These are phyloP conservation scores for Pinna nobilis DNA, from an alignment of 1,140 invertebrate genomes.

Conservation along the genomic window DNA sequence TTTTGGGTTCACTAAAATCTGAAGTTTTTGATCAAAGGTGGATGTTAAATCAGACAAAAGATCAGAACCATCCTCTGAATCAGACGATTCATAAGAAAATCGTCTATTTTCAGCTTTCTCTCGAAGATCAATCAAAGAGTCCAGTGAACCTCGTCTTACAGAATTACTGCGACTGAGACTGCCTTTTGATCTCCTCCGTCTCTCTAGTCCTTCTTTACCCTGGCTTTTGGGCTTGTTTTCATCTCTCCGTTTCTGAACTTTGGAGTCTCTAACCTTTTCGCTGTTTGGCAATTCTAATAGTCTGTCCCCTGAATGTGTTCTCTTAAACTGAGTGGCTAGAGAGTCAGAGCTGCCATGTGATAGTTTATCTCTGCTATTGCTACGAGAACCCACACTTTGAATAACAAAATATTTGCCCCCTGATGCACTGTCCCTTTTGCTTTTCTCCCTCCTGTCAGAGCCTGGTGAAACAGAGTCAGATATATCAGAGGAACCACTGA, in stretches of 20 bases:
- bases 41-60: slow-evolving; percentile 83
- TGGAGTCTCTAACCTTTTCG: background rate
- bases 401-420: slow-evolving; percentile 67
- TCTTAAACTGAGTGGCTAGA: slow-evolving; percentile 34
- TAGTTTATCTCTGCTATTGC: slow-evolving; percentile 14
- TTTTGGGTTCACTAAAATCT: slow-evolving; percentile 76
- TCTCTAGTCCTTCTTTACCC: slow-evolving; percentile 25
- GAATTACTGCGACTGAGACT: slow-evolving; percentile 51
- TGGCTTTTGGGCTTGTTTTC: background rate
- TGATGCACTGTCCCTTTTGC: slow-evolving; percentile 1
- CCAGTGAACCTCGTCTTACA: slow-evolving; percentile 77
- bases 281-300: slow-evolving; percentile 45
- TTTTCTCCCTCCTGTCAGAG: slow-evolving; percentile 1
- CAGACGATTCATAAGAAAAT: slow-evolving; percentile 62
- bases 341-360: slow-evolving; percentile 43
- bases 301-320: slow-evolving; percentile 57
- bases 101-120: slow-evolving; percentile 54
- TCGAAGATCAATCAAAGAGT: slow-evolving; percentile 79
- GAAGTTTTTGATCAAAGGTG: slow-evolving; percentile 85
- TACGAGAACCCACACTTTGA: slow-evolving; percentile 42
- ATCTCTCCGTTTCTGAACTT: background rate
- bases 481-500: no score
- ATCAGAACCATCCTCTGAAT: slow-evolving; percentile 79
- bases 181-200: slow-evolving; percentile 16
- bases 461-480: slow-evolving; percentile 13